A percentile compares a stretch with the other conserved stretches of the same genome.
Evolutionary conservation across 2,113 vertebrate species (phyloP).

Genomic region (Myxocyprinus asiaticus): DNA sequence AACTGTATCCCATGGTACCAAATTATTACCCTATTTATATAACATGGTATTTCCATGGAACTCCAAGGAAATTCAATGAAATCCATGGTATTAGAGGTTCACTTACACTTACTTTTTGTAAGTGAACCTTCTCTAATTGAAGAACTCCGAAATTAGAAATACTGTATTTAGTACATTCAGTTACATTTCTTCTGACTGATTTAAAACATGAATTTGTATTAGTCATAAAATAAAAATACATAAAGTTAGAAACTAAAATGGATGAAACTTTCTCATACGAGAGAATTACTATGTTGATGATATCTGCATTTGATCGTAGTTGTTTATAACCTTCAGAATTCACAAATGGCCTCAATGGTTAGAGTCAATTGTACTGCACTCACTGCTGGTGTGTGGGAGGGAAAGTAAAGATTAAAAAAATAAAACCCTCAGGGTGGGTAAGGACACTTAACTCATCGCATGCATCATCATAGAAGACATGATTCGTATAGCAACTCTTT

Average conservation of each 20-base stretch:
- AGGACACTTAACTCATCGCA: constrained; percentile 82
- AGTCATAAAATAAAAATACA: too few relatives aligned
- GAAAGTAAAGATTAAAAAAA: constrained; percentile 62
- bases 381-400: constrained; percentile 66
- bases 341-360: neutral
- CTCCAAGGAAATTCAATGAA: neutral
- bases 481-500: constrained; percentile 64
- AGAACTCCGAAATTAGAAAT: neutral
- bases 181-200: constrained; percentile 3
- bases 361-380: constrained; percentile 54
- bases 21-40: too few relatives aligned
- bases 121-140: neutral
- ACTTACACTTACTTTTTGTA: too few relatives aligned
- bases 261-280: neutral
- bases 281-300: neutral
- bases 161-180: neutral
- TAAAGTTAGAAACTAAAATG: neutral
- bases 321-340: constrained; percentile 1
- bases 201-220: neutral
- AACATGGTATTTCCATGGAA: too few relatives aligned
- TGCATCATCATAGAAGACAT: constrained; percentile 73
- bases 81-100: neutral
- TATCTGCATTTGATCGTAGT: neutral
- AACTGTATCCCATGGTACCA: too few relatives aligned
- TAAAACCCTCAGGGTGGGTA: constrained; percentile 71